Base-by-base conservation (phyloP, 2,797 vertebrate species). In the Muscicapa comitata region DNA sequence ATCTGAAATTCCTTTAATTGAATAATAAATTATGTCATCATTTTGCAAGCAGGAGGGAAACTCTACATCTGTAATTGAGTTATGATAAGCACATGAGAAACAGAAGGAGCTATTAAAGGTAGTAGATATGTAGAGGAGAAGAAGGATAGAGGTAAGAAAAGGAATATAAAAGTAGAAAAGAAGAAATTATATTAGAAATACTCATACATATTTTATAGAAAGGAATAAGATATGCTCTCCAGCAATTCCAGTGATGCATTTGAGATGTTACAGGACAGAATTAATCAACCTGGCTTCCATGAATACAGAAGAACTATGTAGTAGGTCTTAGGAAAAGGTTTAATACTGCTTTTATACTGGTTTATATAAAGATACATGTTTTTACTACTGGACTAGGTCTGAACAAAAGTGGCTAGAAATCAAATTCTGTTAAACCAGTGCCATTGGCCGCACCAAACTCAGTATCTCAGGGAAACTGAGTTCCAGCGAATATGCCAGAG, bases 11-110 rank as follows among this genome's bases (percentile, higher is more conserved):
- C 59, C 40, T 97, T 95, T 96, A 94, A 95, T 77, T 93, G 67
- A 97, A 90, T 65, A 79, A 29, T 85, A 93, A 96, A 78, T 85
- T 86, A 74, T 78, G 71, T 54, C 95, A 90, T 91, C 95, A 96
- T 96, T 97, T 96, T 95, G 76, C 86, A 97, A 96, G 57, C 65
- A 96, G 75, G 93, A 97, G 93, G 88, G 87, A 97, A 98, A 97
- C 94, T 91, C 82, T 97, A 62, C 80, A 82, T 88, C 53, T 92
- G 47, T 65, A 93, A 88, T 86, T 96, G 81, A 89, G 62, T 76
- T 83, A 88, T 77, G 83, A 88, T 92, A 97, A 96, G 85, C 88
- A 95, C 83, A 75, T 81, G 50, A 97, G 82, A 96, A 95, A 50
- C 23, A 86, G 54, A 85, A 96, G 68, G 55, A 94, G 65, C 14